These are phyloP conservation scores for Kryptolebias ocellatus DNA, from an alignment of 2,797 vertebrate genomes.

Conservation along the genomic window DNA sequence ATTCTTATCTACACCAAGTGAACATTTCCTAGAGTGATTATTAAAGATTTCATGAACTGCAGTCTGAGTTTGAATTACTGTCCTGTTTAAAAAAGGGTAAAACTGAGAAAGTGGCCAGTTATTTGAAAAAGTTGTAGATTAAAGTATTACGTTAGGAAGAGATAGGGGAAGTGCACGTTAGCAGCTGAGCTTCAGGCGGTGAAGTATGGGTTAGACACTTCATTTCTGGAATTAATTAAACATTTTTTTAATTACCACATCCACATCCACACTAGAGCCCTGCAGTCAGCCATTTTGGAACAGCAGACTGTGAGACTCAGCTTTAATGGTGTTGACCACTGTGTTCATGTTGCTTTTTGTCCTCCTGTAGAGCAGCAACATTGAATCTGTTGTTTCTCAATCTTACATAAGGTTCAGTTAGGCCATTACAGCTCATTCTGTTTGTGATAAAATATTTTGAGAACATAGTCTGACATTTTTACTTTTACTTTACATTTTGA, in stretches of 20 bases:
- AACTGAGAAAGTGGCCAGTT: slow-evolving; percentile 34
- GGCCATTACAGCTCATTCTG: slow-evolving; percentile 3
- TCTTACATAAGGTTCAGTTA: slow-evolving; percentile 2
- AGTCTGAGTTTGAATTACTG: slow-evolving; percentile 40
- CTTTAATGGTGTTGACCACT: slow-evolving; percentile 25
- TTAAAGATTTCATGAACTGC: slow-evolving; percentile 45
- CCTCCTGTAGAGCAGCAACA: background rate
- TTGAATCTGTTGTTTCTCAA: slow-evolving; percentile 1
- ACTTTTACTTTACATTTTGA: too few species aligned
- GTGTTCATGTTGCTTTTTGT: background rate
- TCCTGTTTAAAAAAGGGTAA: slow-evolving; percentile 17
- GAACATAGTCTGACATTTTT: too few species aligned
- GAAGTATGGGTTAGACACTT: slow-evolving; percentile 27
- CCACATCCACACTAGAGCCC: background rate
- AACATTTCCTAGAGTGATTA: slow-evolving; percentile 50
- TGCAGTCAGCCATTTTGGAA: slow-evolving; percentile 7
- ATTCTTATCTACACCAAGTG: slow-evolving; percentile 39
- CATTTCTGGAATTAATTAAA: slow-evolving; percentile 47
- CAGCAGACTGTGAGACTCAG: slow-evolving; percentile 8
- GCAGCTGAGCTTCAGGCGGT: slow-evolving; percentile 32
- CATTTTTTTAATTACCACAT: slow-evolving; percentile 35
- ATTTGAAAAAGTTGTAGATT: slow-evolving; percentile 37
- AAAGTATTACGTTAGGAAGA: slow-evolving; percentile 22
- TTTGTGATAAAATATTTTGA: background rate
- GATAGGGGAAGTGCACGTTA: slow-evolving; percentile 30